Evolutionary conservation across 2,797 vertebrate species (phyloP).

Genomic region (Manis crassicaudata): DNA sequence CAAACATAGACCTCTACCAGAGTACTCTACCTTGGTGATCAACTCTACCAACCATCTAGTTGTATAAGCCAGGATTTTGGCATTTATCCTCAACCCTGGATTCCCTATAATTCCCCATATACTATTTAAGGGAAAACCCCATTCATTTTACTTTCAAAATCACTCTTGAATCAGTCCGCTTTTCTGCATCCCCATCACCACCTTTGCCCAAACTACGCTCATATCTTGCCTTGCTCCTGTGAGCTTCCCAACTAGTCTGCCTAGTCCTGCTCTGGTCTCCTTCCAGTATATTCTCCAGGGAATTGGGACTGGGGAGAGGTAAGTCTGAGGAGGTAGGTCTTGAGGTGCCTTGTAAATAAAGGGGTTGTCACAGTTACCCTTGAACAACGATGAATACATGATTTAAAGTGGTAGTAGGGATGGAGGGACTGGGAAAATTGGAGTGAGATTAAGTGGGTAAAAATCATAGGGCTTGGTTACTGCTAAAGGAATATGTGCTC

Average conservation of each 20-base stretch:
- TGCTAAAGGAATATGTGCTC: background rate
- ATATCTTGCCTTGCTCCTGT: background rate
- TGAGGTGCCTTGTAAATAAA: background rate
- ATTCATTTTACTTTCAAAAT: background rate
- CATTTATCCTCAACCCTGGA: background rate
- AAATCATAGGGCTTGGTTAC: background rate
- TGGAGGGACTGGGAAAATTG: background rate
- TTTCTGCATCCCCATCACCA: background rate
- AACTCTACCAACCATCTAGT: background rate
- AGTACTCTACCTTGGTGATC: background rate
- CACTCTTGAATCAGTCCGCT: background rate
- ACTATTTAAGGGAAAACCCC: background rate
- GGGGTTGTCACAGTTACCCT: background rate
- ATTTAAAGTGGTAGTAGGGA: background rate
- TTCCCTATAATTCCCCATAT: background rate
- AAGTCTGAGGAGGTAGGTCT: background rate
- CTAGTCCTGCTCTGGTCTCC: background rate
- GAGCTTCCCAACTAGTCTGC: background rate
- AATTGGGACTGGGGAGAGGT: background rate
- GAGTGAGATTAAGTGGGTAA: background rate
- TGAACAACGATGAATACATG: background rate
- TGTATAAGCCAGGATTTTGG: background rate
- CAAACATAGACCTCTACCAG: background rate
- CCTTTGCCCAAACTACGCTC: background rate
- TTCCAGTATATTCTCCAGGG: background rate